Evolutionary conservation across 2,797 vertebrate genomes (phyloP), one percentile per base, ranked within the genome.

Genomic region (Danionella dracula): DNA sequence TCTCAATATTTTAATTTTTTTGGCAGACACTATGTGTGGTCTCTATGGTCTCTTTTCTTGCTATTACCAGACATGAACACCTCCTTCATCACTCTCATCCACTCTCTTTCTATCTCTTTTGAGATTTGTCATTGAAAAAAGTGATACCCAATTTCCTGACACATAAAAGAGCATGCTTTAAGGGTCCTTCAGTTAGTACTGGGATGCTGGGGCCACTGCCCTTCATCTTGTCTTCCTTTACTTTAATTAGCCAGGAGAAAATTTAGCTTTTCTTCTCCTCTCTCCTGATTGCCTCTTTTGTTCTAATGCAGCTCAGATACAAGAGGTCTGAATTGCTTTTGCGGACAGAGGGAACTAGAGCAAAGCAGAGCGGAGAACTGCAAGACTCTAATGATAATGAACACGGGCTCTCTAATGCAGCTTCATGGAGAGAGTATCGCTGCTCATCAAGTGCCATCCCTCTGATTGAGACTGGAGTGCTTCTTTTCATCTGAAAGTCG

Each of bases 211-310:
- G 63, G 58, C 59, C 64, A 49, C 54, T 56, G 71, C 48, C 71
- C 74, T 76, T 73, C 74, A 73, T 76, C 70, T 76, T 63, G 70
- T 64, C 70, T 70, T 60, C 54, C 54, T 57, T 70, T 64, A 66
- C 57, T 76, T 72, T 71, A 76, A 76, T 76, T 73, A 76, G 71
- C 71, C 63, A 59, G 27, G 37, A 73, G 74, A 64, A 73, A 73
- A 76, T 68, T 73, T 58, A 32, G 23, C 71, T 76, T 73, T 73
- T 70, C 63, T 68, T 71, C 64, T 60, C 58, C 32, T 41, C 59
- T 60, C 45, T 70, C 53, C 45, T 67, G 62, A 66, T 61, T 66
- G 57, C 29, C 35, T 64, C 71, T 68, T 73, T 76, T 70, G 70
- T 76, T 73, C 68, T 71, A 66, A 55, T 46, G n/a, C 42, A 51